phyloP scores from a whole-genome alignment of 2,888 invertebrate species.

The Trypoxylon attenuatum region DNA sequence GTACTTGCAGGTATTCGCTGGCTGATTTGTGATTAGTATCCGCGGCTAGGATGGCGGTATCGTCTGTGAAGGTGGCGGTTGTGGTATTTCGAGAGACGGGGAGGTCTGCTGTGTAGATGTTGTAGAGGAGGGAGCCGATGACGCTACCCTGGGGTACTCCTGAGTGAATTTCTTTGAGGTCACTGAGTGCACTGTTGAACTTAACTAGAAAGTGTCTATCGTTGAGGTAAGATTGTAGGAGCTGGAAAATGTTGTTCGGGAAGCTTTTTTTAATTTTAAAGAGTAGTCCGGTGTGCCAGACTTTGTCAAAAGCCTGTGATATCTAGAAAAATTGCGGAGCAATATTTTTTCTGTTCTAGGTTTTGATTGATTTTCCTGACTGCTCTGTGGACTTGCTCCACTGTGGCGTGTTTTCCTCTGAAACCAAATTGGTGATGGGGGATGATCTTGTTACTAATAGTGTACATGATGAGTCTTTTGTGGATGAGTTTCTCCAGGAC shows the following conservation, averaged over 20 bases:
- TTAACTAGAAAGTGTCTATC: slow-evolving; percentile 11
- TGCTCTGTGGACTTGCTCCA: slow-evolving; percentile 41
- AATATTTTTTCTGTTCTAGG: slow-evolving; percentile 37
- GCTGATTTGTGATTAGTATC: slow-evolving; percentile 20
- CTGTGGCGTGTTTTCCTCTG: too few species aligned
- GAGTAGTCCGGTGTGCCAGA: slow-evolving; percentile 42
- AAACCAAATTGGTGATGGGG: slow-evolving; percentile 20
- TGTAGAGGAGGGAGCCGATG: slow-evolving; percentile 39
- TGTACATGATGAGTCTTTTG: not conserved
- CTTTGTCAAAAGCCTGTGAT: too few species aligned
- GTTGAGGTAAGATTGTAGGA: slow-evolving; percentile 2
- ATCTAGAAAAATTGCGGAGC: slow-evolving; percentile 37
- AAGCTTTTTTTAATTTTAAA: slow-evolving; percentile 31
- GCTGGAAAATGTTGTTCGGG: not conserved
- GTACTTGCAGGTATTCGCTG: slow-evolving; percentile 18
- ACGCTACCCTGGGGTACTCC: slow-evolving; percentile 51
- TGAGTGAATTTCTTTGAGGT: slow-evolving; percentile 2
- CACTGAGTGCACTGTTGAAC: not conserved
- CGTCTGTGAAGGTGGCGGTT: too few species aligned
- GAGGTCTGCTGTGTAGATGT: too few species aligned
- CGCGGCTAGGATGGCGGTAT: slow-evolving; percentile 24
- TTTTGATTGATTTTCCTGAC: slow-evolving; percentile 21
- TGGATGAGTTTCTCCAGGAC: slow-evolving; percentile 4
- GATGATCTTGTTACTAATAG: slow-evolving; percentile 6
- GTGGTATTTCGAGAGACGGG: slow-evolving; percentile 21